phyloP scores from a whole-genome alignment of 2,113 vertebrate species.

The Burhinus bistriatus region DNA sequence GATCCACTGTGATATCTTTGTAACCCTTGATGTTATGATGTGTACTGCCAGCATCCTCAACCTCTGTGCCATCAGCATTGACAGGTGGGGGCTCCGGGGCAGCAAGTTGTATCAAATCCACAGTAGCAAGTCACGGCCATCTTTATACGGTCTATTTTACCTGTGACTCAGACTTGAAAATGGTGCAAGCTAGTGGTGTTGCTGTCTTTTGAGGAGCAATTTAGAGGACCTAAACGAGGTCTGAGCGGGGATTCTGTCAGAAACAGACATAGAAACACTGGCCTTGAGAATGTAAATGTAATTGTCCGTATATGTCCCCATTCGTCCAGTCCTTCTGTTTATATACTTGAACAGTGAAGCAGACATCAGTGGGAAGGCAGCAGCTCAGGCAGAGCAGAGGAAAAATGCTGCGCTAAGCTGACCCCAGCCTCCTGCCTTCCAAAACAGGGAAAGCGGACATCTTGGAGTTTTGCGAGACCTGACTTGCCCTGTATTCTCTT shows the following conservation, averaged over 20 bases:
- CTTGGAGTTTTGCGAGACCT: fast-evolving
- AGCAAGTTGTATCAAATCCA: neutral
- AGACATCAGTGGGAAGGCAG: neutral
- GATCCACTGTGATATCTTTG: conserved; percentile 98
- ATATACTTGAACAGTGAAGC: fast-evolving
- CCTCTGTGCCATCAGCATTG: conserved; percentile 98
- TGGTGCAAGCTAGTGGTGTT: neutral
- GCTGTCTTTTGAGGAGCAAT: neutral
- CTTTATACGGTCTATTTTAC: neutral
- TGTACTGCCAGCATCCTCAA: conserved; percentile 98
- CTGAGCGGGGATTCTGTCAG: neutral
- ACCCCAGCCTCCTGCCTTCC: neutral
- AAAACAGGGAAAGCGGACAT: neutral
- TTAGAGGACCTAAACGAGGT: neutral
- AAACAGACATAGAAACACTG: neutral
- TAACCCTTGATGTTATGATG: conserved; percentile 99
- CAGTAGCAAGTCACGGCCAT: fast-evolving
- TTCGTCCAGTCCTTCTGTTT: neutral
- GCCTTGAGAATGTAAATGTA: neutral
- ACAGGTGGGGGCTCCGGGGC: conserved; percentile 83
- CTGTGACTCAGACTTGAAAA: neutral
- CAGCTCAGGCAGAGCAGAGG: neutral
- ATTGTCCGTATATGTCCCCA: fast-evolving
- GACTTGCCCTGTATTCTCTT: fast-evolving
- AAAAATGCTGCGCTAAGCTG: fast-evolving